Base-by-base conservation (phyloP, 2,888 invertebrate species). In the Caenorhabditis imperialis region DNA sequence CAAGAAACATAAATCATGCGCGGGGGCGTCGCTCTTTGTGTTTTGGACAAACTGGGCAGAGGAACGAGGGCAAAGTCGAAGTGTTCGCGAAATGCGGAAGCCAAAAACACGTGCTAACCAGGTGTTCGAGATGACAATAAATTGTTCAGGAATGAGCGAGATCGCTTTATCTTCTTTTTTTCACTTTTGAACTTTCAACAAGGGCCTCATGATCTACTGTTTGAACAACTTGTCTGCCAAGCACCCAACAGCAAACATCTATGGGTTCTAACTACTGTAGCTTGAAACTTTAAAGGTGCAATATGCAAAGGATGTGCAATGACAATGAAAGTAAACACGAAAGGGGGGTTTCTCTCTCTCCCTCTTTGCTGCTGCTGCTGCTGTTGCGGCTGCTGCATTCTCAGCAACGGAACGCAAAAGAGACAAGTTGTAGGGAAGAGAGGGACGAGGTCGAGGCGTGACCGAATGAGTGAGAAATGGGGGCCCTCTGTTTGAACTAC, bases 401-500 rank as follows among this genome's bases (percentile, higher is more conserved):
- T 10, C 30, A 30, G 30, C 30, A 55, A 54, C 38, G 54, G 62
- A 67, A 70, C 60, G 70, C 54, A 30, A 55, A 50, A 70, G 61
- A 60, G 60, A 70, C 54, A 61, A 61, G 54, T 61, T 55, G 70
- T 47, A 60, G 55, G 30, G 57, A 42, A 51, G 58, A 54, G 55
- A 50, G 61, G 61, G 42, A 47, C 42, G 61, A 55, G 70, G 70
- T 70, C 55, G 70, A 54, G 44, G 61, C 70, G 70, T 70, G 70
- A 70, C 70, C 45, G 70, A 70, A 61, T 42, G 54, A 70, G 70
- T 70, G 70, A 70, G 61, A 70, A 70, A 61, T 61, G 48, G 60
- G 37, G 38, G 37, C 42, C 53, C 55, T 70, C 48, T 70, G 48
- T 70, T 70, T 70, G 70, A 61, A 70, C 61, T 70, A 55, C 48